Conservation (phyloP, 2,113 vertebrate genomes). For the Peromyscus polionotus region DNA sequence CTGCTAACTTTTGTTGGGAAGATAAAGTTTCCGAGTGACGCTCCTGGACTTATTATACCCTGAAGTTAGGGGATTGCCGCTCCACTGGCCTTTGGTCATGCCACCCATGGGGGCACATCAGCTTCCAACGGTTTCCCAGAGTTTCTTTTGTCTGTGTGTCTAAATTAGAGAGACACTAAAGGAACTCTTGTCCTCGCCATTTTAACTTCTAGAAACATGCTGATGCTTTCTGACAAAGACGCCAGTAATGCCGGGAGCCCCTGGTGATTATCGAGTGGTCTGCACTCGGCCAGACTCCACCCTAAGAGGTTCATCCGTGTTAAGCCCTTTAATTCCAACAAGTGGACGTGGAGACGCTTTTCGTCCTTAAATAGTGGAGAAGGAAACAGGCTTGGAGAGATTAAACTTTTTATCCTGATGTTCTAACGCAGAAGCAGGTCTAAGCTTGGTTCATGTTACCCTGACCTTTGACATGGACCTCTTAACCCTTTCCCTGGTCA, state of each 20-base stretch:
- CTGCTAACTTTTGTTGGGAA: constrained; percentile 73
- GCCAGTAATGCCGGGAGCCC: background rate
- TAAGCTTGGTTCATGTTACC: background rate
- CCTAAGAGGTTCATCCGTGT: background rate
- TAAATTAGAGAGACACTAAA: constrained; percentile 44
- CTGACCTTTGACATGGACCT: background rate
- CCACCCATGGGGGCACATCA: background rate
- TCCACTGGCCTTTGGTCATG: constrained; percentile 58
- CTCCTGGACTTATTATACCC: constrained; percentile 53
- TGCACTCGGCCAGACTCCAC: background rate
- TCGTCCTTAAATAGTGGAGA: background rate
- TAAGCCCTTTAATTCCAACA: background rate
- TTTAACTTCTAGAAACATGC: background rate
- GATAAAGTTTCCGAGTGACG: constrained; percentile 73
- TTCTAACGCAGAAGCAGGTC: background rate
- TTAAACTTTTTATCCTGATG: background rate
- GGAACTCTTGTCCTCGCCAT: constrained; percentile 23
- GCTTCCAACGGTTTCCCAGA: constrained; percentile 67
- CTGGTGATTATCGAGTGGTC: background rate
- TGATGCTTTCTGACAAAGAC: background rate
- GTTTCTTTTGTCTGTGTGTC: constrained; percentile 66
- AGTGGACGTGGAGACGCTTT: background rate
- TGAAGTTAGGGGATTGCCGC: constrained; percentile 40
- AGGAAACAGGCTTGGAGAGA: constrained; percentile 5
- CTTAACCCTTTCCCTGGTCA: background rate